A percentile compares a stretch with the other conserved stretches of the same genome.
Conservation (phyloP, 2,797 vertebrate genomes). For the Onychomys arenicola region DNA sequence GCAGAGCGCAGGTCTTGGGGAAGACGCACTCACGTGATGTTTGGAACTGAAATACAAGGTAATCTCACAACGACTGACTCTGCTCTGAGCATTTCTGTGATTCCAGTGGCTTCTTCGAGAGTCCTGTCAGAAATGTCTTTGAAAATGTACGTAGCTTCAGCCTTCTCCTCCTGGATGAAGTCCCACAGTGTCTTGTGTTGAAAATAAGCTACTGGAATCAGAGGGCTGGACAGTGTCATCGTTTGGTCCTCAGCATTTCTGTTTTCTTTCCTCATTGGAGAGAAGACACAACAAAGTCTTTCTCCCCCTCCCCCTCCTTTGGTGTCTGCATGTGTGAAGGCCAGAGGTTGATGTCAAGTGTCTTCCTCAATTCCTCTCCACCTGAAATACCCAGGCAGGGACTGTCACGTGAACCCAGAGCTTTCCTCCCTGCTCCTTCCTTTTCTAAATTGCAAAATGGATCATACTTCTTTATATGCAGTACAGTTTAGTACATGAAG, state of each 20-base stretch:
- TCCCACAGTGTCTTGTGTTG: neutral
- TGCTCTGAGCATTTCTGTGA: neutral
- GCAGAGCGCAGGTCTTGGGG: neutral
- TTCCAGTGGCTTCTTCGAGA: constrained; percentile 7
- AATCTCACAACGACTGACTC: neutral
- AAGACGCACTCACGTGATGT: neutral
- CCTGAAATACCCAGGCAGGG: neutral
- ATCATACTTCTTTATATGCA: constrained; percentile 18
- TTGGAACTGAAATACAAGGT: neutral
- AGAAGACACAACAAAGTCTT: neutral
- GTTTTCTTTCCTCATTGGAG: neutral
- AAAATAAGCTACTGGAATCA: constrained; percentile 7
- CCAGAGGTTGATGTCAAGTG: neutral
- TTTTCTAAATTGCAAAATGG: neutral
- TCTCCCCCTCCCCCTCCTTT: neutral
- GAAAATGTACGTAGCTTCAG: neutral
- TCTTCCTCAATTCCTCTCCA: neutral
- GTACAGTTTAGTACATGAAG: neutral
- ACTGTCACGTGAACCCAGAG: neutral
- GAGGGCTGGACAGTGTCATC: neutral
- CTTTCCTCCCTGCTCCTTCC: neutral
- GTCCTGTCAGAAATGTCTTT: neutral
- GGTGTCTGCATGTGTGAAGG: neutral
- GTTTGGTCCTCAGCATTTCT: constrained; percentile 12
- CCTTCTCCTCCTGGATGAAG: neutral